A percentile compares a stretch with the other conserved stretches of the same genome.
Evolutionary conservation across 1,140 invertebrate species (phyloP).

Genomic region (Drosophila aff.): DNA sequence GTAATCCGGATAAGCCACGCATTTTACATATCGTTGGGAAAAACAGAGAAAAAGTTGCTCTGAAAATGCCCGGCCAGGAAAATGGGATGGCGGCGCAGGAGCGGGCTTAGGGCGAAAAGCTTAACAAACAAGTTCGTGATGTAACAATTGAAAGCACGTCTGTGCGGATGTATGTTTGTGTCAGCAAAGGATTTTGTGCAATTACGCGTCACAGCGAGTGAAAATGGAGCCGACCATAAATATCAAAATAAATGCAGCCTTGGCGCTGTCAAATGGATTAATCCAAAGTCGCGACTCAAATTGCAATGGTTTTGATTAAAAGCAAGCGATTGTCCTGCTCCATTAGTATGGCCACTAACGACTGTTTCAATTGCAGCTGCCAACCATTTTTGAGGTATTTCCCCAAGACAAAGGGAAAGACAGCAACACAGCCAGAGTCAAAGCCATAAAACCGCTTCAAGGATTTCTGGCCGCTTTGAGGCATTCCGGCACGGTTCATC

Average conservation of each 20-base stretch:
- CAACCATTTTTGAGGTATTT: slow-evolving; percentile 25
- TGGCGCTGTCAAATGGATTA: slow-evolving; percentile 49
- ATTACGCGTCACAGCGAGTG: slow-evolving; percentile 51
- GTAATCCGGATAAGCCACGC: slow-evolving; percentile 67
- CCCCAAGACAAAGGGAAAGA: slow-evolving; percentile 22
- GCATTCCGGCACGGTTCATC: slow-evolving; percentile 34
- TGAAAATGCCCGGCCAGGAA: slow-evolving; percentile 13
- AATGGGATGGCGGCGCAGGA: neutral
- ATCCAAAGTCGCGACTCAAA: slow-evolving; percentile 25
- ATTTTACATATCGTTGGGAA: slow-evolving; percentile 62
- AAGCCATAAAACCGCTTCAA: slow-evolving; percentile 48
- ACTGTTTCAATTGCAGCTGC: slow-evolving; percentile 5
- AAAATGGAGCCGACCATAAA: slow-evolving; percentile 44
- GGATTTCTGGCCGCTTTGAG: slow-evolving; percentile 33
- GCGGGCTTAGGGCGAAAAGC: slow-evolving; percentile 38
- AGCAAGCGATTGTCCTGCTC: slow-evolving; percentile 7
- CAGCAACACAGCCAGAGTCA: neutral
- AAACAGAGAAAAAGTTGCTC: slow-evolving; percentile 32
- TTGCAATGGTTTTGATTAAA: slow-evolving; percentile 38
- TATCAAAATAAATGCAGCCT: slow-evolving; percentile 56
- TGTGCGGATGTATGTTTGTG: slow-evolving; percentile 38
- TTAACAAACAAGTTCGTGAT: slow-evolving; percentile 63
- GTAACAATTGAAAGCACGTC: slow-evolving; percentile 48
- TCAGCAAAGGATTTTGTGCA: slow-evolving; percentile 61
- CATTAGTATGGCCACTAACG: slow-evolving; percentile 23